These are phyloP conservation scores for Acanthurus lineatus DNA, from an alignment of 2,797 vertebrate genomes.

Conservation along the genomic window DNA sequence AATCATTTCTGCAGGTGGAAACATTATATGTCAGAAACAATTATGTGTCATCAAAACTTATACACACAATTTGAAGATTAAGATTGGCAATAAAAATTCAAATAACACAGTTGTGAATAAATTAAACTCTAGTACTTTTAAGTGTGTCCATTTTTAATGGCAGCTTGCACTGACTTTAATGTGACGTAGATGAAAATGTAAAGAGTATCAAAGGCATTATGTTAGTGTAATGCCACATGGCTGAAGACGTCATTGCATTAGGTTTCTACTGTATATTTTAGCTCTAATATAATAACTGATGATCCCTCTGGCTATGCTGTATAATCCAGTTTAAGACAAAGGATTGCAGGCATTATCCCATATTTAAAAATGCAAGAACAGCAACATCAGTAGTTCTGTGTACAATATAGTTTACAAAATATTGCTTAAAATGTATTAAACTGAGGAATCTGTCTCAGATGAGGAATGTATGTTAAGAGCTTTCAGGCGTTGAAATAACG, in stretches of 20 bases:
- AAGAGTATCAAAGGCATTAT: not conserved
- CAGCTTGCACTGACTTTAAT: slow-evolving; percentile 3
- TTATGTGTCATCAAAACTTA: slow-evolving; percentile 4
- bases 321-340: not conserved
- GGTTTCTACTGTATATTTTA: not conserved
- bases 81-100: slow-evolving; percentile 11
- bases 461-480: not conserved
- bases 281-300: not conserved
- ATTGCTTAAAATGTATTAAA: not conserved
- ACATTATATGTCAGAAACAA: slow-evolving; percentile 26
- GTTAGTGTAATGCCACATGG: not conserved
- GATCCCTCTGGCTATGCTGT: not conserved
- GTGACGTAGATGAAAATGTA: not conserved
- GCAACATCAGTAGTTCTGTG: not conserved
- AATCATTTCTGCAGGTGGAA: slow-evolving; percentile 53
- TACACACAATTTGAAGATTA: not conserved
- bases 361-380: not conserved
- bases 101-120: slow-evolving; percentile 9
- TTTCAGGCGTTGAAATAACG: not conserved
- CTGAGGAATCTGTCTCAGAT: not conserved
- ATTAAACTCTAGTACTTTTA: not conserved
- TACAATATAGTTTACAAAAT: not conserved
- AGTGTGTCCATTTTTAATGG: not conserved
- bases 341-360: not conserved
- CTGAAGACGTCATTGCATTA: not conserved